Base-by-base conservation (phyloP, 2,113 vertebrate genomes). In the Ceyx melanurus region DNA sequence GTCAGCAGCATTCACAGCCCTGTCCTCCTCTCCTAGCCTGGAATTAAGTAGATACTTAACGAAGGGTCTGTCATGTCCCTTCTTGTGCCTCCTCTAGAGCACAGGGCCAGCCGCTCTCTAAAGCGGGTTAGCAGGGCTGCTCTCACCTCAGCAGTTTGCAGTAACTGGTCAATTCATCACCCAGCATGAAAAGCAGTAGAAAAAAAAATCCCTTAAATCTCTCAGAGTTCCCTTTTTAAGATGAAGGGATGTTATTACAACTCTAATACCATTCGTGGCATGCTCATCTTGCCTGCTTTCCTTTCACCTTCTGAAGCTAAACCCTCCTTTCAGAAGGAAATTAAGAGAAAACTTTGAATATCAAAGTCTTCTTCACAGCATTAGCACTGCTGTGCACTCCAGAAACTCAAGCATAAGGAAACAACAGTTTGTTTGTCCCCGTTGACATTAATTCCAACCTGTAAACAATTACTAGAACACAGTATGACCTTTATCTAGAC, bases 171-270 rank as follows among this genome's bases (percentile, higher is more conserved):
- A 85, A 89, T 90, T 74, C 61, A 83, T 90, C 66, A 45, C 54
- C 31, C 0, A 6, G 56, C 75, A 53, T 12, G 73, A 92, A 84
- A 90, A 95, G 86, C 88, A 73, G 92, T 61, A 87, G 84, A 84
- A 84, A 86, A 87, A 87, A 60, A 45, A 45, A 45, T 37, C 45
- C n/a, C 75, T 73, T 66, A 21, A 75, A 86, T 91, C 65, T 86
- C 42, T 54, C 53, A 89, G 72, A 92, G 74, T 77, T 64, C 83
- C 71, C 67, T 86, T 82, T 81, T 57, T 75, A 54, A 94, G 85
- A 96, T 90, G 66, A 95, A 86, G 80, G 94, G 61, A 85, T 90
- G 76, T 71, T 87, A 67, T 83, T 77, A 79, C 87, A 94, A 46
- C 43, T 92, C 56, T n/a, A 92, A 95, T 91, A 70, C 93, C 72